Evolutionary conservation across 2,797 vertebrate species (phyloP).

Genomic region (Enteromius anoplus): DNA sequence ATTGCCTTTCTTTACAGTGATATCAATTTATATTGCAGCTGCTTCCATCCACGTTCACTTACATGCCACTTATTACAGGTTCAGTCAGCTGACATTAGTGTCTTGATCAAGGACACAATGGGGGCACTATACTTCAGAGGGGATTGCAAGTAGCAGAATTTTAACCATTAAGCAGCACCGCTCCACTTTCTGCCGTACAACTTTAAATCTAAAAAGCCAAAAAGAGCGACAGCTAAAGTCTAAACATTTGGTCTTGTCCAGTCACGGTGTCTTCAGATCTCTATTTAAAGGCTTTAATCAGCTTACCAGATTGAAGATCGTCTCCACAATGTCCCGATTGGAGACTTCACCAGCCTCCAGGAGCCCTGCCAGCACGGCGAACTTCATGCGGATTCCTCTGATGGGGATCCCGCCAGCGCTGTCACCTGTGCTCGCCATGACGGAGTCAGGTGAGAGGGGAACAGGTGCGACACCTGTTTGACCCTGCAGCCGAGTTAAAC

Average conservation of each 20-base stretch:
- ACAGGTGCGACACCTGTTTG: constrained; percentile 78
- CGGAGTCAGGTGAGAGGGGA: constrained; percentile 63
- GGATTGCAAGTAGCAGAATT: background rate
- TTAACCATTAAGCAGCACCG: background rate
- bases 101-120: constrained; percentile 29
- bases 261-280: background rate
- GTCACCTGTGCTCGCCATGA: constrained; percentile 86
- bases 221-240: background rate
- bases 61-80: constrained; percentile 3
- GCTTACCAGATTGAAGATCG: constrained; percentile 97
- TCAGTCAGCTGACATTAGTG: constrained; percentile 4
- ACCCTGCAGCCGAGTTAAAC: constrained; percentile 61
- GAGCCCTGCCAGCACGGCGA: constrained; percentile 90
- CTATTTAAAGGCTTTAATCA: constrained; percentile 62
- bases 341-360: constrained; percentile 95
- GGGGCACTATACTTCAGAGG: background rate
- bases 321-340: constrained; percentile 94
- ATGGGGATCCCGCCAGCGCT: constrained; percentile 86
- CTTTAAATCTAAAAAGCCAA: background rate
- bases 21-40: background rate
- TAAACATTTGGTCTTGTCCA: background rate
- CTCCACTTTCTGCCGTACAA: background rate
- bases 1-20: background rate
- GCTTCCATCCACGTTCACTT: background rate
- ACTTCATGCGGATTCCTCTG: constrained; percentile 95